Evolutionary conservation across 2,888 invertebrate genomes (phyloP).

Genomic region (Tipula confusa): DNA sequence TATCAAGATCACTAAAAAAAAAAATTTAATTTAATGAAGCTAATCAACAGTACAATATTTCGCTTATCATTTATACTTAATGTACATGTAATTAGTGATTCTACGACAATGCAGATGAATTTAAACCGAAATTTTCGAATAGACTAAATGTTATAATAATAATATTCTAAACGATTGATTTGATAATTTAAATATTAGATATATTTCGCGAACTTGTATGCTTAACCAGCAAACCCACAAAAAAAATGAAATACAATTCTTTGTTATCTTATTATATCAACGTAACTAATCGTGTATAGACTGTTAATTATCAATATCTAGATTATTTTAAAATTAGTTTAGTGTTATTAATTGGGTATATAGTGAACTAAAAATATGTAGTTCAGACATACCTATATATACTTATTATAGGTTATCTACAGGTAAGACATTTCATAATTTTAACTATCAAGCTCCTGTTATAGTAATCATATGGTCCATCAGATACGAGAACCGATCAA

Average conservation of each 20-base stretch:
- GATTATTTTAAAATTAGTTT: neutral
- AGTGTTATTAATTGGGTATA: neutral
- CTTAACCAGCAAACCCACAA: neutral
- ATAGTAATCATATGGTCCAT: too few relatives aligned
- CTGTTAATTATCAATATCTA: neutral
- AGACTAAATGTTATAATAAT: neutral
- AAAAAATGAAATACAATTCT: neutral
- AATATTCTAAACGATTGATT: neutral
- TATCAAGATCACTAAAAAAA: neutral
- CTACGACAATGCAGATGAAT: neutral
- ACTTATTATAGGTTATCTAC: too few relatives aligned
- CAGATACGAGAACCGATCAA: too few relatives aligned
- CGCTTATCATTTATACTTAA: neutral
- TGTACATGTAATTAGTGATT: neutral
- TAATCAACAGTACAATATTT: neutral
- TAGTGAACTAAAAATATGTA: neutral
- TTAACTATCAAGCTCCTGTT: too few relatives aligned
- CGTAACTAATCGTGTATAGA: neutral
- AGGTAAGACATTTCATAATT: too few relatives aligned
- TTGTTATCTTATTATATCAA: neutral
- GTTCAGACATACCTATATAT: too few relatives aligned
- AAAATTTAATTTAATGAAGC: neutral
- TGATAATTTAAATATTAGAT: neutral
- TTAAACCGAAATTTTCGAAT: neutral
- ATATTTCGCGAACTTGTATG: neutral